These are phyloP conservation scores for Todiramphus chloris DNA, from an alignment of 2,113 vertebrate species.

Conservation along the genomic window DNA sequence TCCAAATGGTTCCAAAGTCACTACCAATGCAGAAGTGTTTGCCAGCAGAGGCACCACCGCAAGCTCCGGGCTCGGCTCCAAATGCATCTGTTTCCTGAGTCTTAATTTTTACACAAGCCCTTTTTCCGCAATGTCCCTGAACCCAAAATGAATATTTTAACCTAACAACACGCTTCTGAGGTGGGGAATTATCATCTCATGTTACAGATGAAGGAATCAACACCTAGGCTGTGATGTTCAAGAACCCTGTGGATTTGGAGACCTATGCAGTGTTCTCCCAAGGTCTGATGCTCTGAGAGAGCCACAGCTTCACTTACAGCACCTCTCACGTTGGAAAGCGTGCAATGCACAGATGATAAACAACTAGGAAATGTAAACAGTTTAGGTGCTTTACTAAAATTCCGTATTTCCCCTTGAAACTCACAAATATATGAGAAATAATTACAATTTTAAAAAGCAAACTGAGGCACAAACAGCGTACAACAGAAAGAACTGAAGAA, in stretches of 20 bases:
- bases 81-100: not conserved
- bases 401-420: not conserved
- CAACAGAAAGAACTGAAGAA: not conserved
- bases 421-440: not conserved
- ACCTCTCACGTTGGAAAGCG: not conserved
- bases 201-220: not conserved
- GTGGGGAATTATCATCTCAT: not conserved
- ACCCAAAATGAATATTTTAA: not conserved
- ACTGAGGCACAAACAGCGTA: not conserved
- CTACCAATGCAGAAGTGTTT: not conserved
- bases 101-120: not conserved
- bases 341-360: not conserved
- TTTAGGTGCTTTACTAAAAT: not conserved
- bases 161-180: not conserved
- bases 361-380: not conserved
- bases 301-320: not conserved
- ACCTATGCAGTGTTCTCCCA: not conserved
- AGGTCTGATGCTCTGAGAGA: not conserved
- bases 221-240: not conserved
- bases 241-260: not conserved
- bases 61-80: not conserved
- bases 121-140: rapidly evolving
- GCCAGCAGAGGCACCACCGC: not conserved
- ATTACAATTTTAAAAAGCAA: not conserved
- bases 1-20: not conserved